These are phyloP conservation scores for Mesorhabditis spiculigera DNA, from an alignment of 2,888 invertebrate species.

Conservation along the genomic window DNA sequence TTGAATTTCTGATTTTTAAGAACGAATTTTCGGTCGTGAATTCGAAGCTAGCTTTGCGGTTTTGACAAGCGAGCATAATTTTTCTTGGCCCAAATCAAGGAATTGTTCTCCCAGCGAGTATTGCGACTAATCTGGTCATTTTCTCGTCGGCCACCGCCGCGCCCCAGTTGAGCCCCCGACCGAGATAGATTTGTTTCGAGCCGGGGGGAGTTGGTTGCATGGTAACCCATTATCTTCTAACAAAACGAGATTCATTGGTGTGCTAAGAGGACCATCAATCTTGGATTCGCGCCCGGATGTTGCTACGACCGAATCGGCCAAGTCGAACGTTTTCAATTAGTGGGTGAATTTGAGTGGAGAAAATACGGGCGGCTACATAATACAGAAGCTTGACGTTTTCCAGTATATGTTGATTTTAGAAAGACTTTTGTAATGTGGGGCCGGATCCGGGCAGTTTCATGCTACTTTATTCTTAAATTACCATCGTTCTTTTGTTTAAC, in stretches of 20 bases:
- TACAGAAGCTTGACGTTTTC: no score
- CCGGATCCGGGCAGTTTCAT: no score
- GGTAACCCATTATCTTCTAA: slow-evolving; percentile 1
- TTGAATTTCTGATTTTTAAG: no score
- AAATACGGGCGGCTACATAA: no score
- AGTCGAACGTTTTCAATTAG: background rate
- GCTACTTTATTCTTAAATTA: no score
- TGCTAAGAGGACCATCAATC: background rate
- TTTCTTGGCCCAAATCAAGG: background rate
- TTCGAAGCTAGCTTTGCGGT: background rate
- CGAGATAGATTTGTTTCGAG: no score
- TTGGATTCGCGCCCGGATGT: background rate
- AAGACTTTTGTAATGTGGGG: no score
- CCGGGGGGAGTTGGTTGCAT: background rate
- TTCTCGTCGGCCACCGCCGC: background rate
- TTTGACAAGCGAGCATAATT: background rate
- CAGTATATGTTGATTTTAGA: no score
- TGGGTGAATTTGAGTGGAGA: no score
- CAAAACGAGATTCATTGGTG: background rate
- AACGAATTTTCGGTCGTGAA: background rate
- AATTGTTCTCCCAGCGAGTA: background rate
- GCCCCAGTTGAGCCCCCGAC: no score
- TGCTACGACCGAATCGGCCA: background rate
- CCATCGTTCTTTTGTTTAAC: no score
- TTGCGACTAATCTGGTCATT: background rate